Base-by-base conservation (phyloP, 2,113 vertebrate genomes). In the Plotosus lineatus region DNA sequence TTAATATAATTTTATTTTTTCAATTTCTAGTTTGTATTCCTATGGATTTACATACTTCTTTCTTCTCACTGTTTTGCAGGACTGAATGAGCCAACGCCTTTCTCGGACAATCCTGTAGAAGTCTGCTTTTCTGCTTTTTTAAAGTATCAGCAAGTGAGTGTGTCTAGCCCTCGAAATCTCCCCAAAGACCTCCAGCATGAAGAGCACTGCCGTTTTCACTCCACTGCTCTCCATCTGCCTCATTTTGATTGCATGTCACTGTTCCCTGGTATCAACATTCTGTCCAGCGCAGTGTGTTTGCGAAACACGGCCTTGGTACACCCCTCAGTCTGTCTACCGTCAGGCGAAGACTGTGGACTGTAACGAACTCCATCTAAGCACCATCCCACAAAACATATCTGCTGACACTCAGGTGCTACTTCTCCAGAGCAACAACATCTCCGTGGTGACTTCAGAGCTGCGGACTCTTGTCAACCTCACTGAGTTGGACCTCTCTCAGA, bases 301-400 rank as follows among this genome's bases (percentile, higher is more conserved):
- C 55, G 94, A 95, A 89, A 94, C 93, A 3, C 89, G 94, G 1
- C 94, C 94, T 0, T 95, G 94, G 94, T 94, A 94, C 89, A 95
- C 93, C 0, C 93, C 94, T 0, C 94, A 95, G 90, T 95, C 94
- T 0, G 88, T 94, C 14, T 94, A 91, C 80, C 94, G 94, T 68
- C 93, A 95, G 88, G 94, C 94, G 8, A 85, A 87, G 65, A 94
- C 94, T 0, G 93, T 95, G 19, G 94, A 95, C 89, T 95, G 94
- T 83, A 94, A 94, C 6, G 93, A 95, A 2, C 92, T 94, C 3
- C 92, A 93, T 71, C 91, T 95, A 55, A 91, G 90, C 50, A 83
- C 46, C 6, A 84, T 94, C 0, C 93, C 93, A 0, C 82, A 82
- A 63, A 93, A 93, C 84, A 68, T 94, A 0, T 94, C 93, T 0